phyloP scores from a whole-genome alignment of 2,113 vertebrate species.

The Tapirus terrestris region DNA sequence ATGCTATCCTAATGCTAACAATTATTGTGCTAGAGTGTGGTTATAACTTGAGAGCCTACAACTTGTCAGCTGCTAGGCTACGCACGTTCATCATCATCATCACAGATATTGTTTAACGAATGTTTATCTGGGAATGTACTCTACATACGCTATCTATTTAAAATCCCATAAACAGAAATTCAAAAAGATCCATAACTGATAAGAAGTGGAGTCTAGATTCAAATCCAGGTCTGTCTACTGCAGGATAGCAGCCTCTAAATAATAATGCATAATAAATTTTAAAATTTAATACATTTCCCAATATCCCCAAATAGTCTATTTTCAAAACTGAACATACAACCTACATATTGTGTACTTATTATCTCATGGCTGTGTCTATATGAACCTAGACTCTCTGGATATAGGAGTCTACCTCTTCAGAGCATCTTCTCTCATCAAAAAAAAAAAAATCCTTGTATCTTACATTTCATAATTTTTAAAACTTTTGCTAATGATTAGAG shows the following conservation, averaged over 20 bases:
- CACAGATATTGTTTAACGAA: neutral
- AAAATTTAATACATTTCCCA: neutral
- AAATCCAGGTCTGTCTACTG: neutral
- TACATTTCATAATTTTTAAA: neutral
- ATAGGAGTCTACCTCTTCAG: neutral
- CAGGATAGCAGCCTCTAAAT: neutral
- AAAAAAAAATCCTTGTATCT: neutral
- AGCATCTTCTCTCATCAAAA: neutral
- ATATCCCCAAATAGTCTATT: neutral
- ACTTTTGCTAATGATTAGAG: neutral
- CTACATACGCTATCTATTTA: neutral
- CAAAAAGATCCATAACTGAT: neutral
- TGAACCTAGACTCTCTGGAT: neutral
- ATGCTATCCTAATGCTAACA: neutral
- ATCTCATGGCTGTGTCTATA: neutral
- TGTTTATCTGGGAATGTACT: neutral
- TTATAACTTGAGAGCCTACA: neutral
- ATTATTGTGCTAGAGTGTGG: neutral
- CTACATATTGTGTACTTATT: neutral
- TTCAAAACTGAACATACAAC: neutral
- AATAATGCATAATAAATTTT: neutral
- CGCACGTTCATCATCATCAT: neutral
- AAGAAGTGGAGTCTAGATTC: neutral
- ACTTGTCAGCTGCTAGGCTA: neutral
- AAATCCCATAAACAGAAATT: neutral